Evolutionary conservation across 2,888 invertebrate species (phyloP).

Genomic region (Drosophila colorata): DNA sequence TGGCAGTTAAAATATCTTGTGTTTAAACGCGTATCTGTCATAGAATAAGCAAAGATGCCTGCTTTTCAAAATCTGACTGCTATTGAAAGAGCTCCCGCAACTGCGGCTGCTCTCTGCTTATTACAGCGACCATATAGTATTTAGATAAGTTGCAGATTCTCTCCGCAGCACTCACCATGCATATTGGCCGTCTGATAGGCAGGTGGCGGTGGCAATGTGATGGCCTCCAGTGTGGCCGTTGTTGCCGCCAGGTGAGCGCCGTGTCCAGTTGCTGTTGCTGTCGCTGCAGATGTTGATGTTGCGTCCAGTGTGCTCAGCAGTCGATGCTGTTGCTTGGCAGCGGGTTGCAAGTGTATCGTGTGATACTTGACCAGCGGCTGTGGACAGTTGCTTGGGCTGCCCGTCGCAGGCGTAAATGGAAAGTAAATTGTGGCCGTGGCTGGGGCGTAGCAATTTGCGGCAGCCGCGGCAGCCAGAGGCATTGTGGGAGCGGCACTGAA

Average conservation of each 20-base stretch:
- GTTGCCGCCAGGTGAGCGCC: slow-evolving; percentile 43
- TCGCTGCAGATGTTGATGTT: background rate
- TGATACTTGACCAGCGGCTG: slow-evolving; percentile 85
- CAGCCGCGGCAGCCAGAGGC: slow-evolving; percentile 54
- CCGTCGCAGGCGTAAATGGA: slow-evolving; percentile 75
- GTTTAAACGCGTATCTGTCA: too few relatives aligned
- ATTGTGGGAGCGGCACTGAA: slow-evolving; percentile 62
- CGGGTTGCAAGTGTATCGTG: slow-evolving; percentile 84
- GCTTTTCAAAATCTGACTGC: too few relatives aligned
- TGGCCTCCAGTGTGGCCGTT: slow-evolving; percentile 59
- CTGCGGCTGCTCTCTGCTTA: too few relatives aligned
- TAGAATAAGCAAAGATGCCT: too few relatives aligned
- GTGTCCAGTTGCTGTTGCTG: slow-evolving; percentile 23
- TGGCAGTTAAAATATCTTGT: too few relatives aligned
- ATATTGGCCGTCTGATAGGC: slow-evolving; percentile 85
- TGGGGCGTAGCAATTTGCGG: slow-evolving; percentile 78
- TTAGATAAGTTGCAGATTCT: background rate
- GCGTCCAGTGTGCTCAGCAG: slow-evolving; percentile 48
- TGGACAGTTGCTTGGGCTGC: slow-evolving; percentile 52
- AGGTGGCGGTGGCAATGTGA: slow-evolving; percentile 83
- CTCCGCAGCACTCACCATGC: slow-evolving; percentile 80
- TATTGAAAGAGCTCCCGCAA: too few relatives aligned
- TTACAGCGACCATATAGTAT: background rate
- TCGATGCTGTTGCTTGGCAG: slow-evolving; percentile 65
- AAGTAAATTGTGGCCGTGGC: slow-evolving; percentile 84